Evolutionary conservation across 2,888 invertebrate species (phyloP), one percentile per base, ranked within the genome.

Genomic region (Lasioglossum malachurum): DNA sequence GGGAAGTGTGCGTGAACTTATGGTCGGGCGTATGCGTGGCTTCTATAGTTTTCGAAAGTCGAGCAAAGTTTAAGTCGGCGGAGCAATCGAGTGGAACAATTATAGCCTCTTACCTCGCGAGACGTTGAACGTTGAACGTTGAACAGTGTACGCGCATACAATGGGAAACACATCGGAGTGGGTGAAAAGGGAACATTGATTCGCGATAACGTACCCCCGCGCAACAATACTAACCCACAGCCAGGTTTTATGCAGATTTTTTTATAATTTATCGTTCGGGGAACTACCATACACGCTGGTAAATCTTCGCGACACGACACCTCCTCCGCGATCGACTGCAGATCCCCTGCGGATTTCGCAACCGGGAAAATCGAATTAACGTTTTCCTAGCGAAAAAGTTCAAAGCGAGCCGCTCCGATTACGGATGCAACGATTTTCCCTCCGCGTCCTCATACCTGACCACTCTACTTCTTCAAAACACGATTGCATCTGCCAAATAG

Each of bases 51-150:
- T 64, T 31, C 72, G 31, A 83, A 75, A 75, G 71, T 71, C 78
- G 44, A 23, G 83, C 64, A 35, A 31, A 49, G 31, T 57, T 79
- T 44, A 79, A 79, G 44, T 79, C 53, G 69, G 53, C 31, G 69
- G 44, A 31, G 53, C 41, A 38, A 31, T 46, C 12, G 81, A 35
- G 46, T 27, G 64, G 8, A 23, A 23, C 19, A 14, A 4, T 60
- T 27, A 38, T 27, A 35, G 35, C 35, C 35, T 67, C 67, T 67
- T 67, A 35, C 67, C 35, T 35, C 67, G 67, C 35, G 67, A 67
- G 35, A 35, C 35, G 60, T 60, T 60, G n/a, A 41, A 35, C 35
- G 60, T 60, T 60, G n/a, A 41, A 35, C 35, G 38, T 7, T 38
- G 72, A 72, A 64, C 49, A 78, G 72, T 41, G 72, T 38, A 38